phyloP scores from a whole-genome alignment of 2,797 vertebrate genomes.

The Hoplostethus atlanticus region DNA sequence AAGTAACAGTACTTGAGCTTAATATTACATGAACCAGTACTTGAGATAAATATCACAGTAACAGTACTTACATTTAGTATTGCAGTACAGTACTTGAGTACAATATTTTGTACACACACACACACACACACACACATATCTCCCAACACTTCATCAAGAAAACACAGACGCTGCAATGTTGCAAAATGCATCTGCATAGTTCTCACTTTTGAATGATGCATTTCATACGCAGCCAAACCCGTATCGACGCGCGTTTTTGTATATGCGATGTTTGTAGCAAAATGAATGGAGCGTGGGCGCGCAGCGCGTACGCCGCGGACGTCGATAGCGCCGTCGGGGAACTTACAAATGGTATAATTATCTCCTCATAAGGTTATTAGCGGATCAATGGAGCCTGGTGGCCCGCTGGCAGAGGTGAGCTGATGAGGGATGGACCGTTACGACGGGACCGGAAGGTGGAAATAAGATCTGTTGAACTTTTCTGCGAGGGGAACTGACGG shows the following conservation, averaged over 20 bases:
- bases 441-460: constrained; percentile 10
- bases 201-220: constrained; percentile 71
- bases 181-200: constrained; percentile 68
- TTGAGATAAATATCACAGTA: too few relatives aligned
- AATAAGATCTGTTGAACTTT: too few relatives aligned
- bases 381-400: constrained; percentile 76
- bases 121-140: background rate
- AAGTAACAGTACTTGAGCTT: too few relatives aligned
- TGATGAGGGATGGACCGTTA: constrained; percentile 65
- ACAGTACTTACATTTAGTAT: too few relatives aligned
- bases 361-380: constrained; percentile 80
- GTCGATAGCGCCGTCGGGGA: constrained; percentile 70
- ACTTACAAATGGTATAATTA: constrained; percentile 83
- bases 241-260: constrained; percentile 65
- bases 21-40: too few relatives aligned
- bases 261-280: constrained; percentile 69
- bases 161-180: constrained; percentile 57
- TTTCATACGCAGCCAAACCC: constrained; percentile 53
- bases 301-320: constrained; percentile 52
- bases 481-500: too few relatives aligned
- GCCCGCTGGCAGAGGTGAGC: constrained; percentile 65
- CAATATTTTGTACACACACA: background rate
- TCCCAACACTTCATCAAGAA: constrained; percentile 22
- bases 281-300: constrained; percentile 74
- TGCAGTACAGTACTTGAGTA: too few relatives aligned